phyloP scores from a whole-genome alignment of 2,888 invertebrate species.

The Dione juno region DNA sequence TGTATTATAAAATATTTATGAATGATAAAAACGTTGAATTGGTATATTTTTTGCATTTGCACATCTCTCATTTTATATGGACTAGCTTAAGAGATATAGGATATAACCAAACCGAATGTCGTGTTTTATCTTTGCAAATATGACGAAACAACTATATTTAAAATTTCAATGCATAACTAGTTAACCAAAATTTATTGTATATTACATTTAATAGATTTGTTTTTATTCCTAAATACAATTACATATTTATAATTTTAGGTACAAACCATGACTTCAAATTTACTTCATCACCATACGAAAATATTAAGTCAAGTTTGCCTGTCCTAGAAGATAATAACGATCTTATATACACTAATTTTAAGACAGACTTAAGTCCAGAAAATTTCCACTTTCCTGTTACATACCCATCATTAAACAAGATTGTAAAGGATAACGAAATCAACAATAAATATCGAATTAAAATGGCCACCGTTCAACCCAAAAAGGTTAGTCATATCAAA shows the following conservation, averaged over 20 bases:
- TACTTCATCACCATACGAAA: not conserved
- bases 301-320: not conserved
- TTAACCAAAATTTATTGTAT: too few relatives aligned
- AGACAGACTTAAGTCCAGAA: not conserved
- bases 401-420: not conserved
- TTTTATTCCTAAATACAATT: too few relatives aligned
- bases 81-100: not conserved
- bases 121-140: too few relatives aligned
- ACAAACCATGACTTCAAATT: not conserved
- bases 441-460: conserved; percentile 6
- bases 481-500: not conserved
- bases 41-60: not conserved
- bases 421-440: not conserved
- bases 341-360: not conserved
- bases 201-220: too few relatives aligned
- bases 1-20: not conserved
- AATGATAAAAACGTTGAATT: not conserved
- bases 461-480: not conserved
- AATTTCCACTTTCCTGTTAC: not conserved
- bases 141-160: too few relatives aligned
- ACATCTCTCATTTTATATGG: not conserved
- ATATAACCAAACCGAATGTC: too few relatives aligned
- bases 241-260: not conserved
- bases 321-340: not conserved
- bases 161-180: too few relatives aligned